Base-by-base conservation (phyloP, 2,113 vertebrate species). In the Syrmaticus mikado region DNA sequence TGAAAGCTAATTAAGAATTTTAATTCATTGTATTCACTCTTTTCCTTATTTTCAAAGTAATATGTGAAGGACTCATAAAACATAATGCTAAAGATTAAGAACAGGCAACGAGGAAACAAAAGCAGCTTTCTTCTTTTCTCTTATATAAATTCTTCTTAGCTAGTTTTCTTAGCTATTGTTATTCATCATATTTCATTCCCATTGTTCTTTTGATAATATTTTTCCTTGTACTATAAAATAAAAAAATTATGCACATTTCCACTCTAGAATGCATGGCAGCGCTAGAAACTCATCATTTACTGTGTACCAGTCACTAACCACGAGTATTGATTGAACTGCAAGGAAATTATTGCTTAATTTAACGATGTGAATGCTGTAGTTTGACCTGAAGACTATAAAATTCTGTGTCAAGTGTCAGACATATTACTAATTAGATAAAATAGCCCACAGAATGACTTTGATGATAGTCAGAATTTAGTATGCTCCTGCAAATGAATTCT, bases 391-490 rank as follows among this genome's bases (percentile, higher is more conserved):
- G 45, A 87, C 61, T 92, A 77, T 90, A 94, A 90, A 92, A 79
- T 83, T 87, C 65, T 66, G 58, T 90, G 38, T 76, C 55, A 85
- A 87, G 64, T 90, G 34, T 92, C 71, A 91, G 38, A 68, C 43
- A 32, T 75, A 79, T 64, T 94, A 53, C 71, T 95, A 94, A 89
- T 95, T 93, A 92, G 96, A 83, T 80, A 95, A 94, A 95, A 95
- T 34, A 62, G 81, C 90, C 66, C 30, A 50, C 77, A 74, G 57
- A 66, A 95, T 94, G 76, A 95, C 90, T 97, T 97, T 95, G 81
- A 95, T 95, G 89, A 86, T 77, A 97, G 66, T 95, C 95, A 96
- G 85, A 96, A 92, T 96, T 96, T 97, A 95, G 86, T 78, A 66
- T 22, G 53, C 75, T 79, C 79, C 90, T 82, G 73, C 82, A 93